Percentiles rank a stretch among this genome's conserved stretches.
phyloP scores from a whole-genome alignment of 2,888 invertebrate species.

The Ophraella communa region DNA sequence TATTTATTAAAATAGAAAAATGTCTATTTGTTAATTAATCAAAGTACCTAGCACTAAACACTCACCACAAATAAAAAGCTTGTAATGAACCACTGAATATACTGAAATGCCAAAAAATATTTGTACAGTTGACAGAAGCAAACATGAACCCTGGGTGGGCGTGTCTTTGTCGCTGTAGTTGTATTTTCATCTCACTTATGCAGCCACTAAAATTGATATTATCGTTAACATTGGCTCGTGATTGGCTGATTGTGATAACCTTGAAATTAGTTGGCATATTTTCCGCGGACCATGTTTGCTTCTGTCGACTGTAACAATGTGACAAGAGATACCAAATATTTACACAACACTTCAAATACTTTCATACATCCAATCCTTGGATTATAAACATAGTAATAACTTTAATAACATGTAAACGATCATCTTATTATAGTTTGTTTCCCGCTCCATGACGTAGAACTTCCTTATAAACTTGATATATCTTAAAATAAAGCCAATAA shows the following conservation, averaged over 20 bases:
- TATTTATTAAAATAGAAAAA: background rate
- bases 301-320: no score
- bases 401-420: slow-evolving; percentile 5
- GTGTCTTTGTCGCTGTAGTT: no score
- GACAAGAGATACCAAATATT: background rate
- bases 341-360: slow-evolving; percentile 10
- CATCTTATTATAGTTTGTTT: slow-evolving; percentile 9
- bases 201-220: no score
- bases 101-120: background rate
- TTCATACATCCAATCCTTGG: background rate
- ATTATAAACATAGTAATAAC: background rate
- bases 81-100: background rate
- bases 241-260: no score
- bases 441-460: slow-evolving; percentile 18
- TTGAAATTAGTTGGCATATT: no score
- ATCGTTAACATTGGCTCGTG: no score
- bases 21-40: background rate
- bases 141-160: no score
- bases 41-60: no score
- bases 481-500: background rate
- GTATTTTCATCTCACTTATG: no score
- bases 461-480: slow-evolving; percentile 17
- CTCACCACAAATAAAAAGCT: background rate
- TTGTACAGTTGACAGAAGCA: no score
- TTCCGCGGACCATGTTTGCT: no score